A percentile compares a stretch with the other conserved stretches of the same genome.
Evolutionary conservation across 2,113 vertebrate species (phyloP).

Genomic region (Heterotis niloticus): DNA sequence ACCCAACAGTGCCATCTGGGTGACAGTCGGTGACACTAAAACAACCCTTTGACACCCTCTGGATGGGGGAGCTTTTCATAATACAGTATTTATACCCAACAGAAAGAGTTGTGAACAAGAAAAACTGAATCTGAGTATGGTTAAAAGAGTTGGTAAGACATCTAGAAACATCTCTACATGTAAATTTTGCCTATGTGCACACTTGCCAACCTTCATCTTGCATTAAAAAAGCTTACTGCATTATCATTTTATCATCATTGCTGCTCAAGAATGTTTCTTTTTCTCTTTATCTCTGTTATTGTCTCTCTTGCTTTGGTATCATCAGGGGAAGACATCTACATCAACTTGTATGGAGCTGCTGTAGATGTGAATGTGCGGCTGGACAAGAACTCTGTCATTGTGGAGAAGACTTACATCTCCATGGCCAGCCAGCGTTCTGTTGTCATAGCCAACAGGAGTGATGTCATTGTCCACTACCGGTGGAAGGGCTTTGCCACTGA

Average conservation of each 20-base stretch:
- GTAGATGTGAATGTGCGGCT: slow-evolving; percentile 69
- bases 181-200: no score
- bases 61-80: not conserved
- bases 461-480: slow-evolving; percentile 68
- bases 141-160: no score
- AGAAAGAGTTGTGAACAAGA: no score
- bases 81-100: no score
- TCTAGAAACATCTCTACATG: no score
- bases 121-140: no score
- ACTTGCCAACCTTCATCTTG: no score
- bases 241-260: not conserved
- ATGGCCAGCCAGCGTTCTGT: slow-evolving; percentile 58
- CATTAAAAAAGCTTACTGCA: not conserved
- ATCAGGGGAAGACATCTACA: slow-evolving; percentile 72
- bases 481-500: slow-evolving; percentile 70
- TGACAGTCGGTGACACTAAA: slow-evolving; percentile 7
- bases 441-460: slow-evolving; percentile 68
- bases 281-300: not conserved
- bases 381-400: slow-evolving; percentile 56
- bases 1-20: slow-evolving; percentile 26
- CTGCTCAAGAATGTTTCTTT: no score
- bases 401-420: slow-evolving; percentile 71
- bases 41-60: not conserved
- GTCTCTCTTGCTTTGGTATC: not conserved
- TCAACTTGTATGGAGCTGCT: slow-evolving; percentile 68